Evolutionary conservation across 2,888 invertebrate genomes (phyloP), one percentile per base, ranked within the genome.

Genomic region (Pheosia gnoma): DNA sequence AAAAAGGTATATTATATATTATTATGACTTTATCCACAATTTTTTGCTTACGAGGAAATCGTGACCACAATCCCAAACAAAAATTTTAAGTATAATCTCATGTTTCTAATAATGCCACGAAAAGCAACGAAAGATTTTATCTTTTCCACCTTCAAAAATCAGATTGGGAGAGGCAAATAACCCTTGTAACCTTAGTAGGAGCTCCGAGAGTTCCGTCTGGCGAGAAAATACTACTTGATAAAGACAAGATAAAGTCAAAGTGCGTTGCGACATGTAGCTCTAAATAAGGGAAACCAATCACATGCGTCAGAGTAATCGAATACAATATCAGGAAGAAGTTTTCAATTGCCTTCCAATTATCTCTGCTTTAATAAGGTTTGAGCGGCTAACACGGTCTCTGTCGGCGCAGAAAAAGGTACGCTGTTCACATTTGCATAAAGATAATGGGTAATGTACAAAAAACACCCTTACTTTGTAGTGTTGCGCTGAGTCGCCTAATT

Each of bases 251-350:
- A 65, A 71, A 65, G 59, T 39, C 52, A 47, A 51, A 9, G 25
- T 39, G 41, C 65, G 59, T 64, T 41, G 68, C 57, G 62, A 63
- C 58, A 67, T 63, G 62, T 61, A 59, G 58, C 36, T 56, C 64
- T 65, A 62, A 62, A 66, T 71, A 71, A 68, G 66, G 66, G 43
- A 55, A 62, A 59, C 59, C 71, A 66, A 74, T 74, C 64, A 64
- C 70, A 60, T 36, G 57, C 57, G 10, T 67, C 57, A 57, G 59
- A 65, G 64, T 68, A 72, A 72, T 71, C 66, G 68, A 64, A 74
- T 71, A 73, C 74, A 74, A 74, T 69, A 74, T 74, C 72, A 73
- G 67, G 72, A 71, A 71, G 63, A 59, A 57, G 57, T 67, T 60
- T 25, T 61, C 65, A 65, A 69, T 65, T 58, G 59, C 53, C 45